Evolutionary conservation across 2,113 vertebrate species (phyloP).

Genomic region (Microcebus murinus): DNA sequence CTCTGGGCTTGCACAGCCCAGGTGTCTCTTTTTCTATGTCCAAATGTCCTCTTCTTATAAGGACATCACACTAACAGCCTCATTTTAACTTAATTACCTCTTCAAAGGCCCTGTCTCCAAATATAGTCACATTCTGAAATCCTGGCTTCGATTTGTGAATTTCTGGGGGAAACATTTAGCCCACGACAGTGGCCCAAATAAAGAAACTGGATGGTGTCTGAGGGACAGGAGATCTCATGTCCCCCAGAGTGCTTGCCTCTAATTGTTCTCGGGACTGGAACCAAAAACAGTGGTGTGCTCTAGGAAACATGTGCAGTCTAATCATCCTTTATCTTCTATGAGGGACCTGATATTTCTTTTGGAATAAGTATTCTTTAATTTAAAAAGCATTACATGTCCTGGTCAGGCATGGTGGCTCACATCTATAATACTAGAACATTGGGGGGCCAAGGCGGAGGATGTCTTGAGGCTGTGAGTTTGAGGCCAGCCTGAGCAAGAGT

Average conservation of each 20-base stretch:
- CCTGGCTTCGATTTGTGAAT: not conserved
- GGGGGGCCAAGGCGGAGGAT: no score
- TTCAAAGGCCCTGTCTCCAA: not conserved
- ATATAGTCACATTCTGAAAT: not conserved
- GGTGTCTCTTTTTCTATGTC: not conserved
- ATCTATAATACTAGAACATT: no score
- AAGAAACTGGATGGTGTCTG: not conserved
- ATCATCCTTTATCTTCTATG: not conserved
- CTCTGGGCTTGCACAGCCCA: accelerated
- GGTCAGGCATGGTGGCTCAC: no score
- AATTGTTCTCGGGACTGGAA: not conserved
- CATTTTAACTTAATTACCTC: not conserved
- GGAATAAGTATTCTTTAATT: not conserved
- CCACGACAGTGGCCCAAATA: not conserved
- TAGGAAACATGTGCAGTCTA: not conserved
- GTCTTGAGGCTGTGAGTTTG: no score
- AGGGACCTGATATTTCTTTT: not conserved
- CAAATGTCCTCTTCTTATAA: not conserved
- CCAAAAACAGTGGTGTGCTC: not conserved
- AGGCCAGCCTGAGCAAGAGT: no score
- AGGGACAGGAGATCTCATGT: not conserved
- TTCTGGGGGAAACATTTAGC: not conserved
- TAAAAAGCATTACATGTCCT: not conserved
- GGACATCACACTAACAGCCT: not conserved
- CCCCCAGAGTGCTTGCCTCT: no score